Base-by-base conservation (phyloP, 2,113 vertebrate genomes). In the Heterocephalus glaber region DNA sequence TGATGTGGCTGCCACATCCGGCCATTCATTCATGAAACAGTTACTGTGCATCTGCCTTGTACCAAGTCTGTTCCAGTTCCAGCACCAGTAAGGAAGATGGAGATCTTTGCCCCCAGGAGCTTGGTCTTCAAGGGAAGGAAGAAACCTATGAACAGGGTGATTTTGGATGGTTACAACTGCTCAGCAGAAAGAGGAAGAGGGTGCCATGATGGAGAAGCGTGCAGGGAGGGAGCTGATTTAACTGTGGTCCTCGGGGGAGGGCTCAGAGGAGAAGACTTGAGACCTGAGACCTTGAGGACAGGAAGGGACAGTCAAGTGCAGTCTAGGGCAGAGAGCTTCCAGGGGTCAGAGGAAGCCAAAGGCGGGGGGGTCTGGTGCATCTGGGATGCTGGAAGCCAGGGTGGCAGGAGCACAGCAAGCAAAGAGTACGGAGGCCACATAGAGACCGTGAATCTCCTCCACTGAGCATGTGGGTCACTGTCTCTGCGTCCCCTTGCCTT, bases 191-290 rank as follows among this genome's bases (percentile, higher is more conserved):
- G 58, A 70, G 35, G 20, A 86, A n/a, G 44, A 61, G 41, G 35
- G 38, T 11, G 9, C 16, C 0, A 0, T 9, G 16, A 28, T 22
- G n/a, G 9, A 49, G 17, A 7, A 74, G 24, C 63, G 5, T 0
- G 1, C 8, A 0, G 17, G 5, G 77, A 54, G 22, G 56, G 22
- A 33, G 49, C 16, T n/a, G 30, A n/a, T 30, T 7, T 28, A n/a
- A 30, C 24, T 2, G 1, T n/a, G 1, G 24, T 9, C 4, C n/a
- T 12, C 58, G 60, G 58, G n/a, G 16, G 74, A 54, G 30, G 7
- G 5, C n/a, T 47, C 26, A 2, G 0, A 49, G 2, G 24, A 33
- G 11, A 58, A 72, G 77, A 44, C 63, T 17, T 41, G 13, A 20
- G 35, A n/a, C 0, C 44, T 35, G 28, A 61, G 28, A 49, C 1